Evolutionary conservation across 2,797 vertebrate genomes (phyloP), one percentile per base, ranked within the genome.

Genomic region (Melanotaenia pygmaea): DNA sequence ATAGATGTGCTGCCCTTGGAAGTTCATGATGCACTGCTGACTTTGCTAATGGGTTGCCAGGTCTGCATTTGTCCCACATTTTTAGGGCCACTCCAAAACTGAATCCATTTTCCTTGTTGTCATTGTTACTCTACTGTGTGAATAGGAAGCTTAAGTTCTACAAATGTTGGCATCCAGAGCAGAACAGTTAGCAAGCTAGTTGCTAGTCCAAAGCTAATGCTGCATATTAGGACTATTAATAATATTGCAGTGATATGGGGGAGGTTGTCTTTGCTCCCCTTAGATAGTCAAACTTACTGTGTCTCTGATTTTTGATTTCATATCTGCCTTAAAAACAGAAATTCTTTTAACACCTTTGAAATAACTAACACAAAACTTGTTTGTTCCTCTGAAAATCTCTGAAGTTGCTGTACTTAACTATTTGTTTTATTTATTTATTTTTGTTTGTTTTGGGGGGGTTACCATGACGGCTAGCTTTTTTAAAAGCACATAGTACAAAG

Each of bases 371-470:
- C 18, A n/a, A n/a, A 45, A 20, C 1, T 45, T 18, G 45, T 3
- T n/a, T 47, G 1, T n/a, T 47, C 20, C 45, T 20, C 6, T 47
- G 18, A 47, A 47, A 47, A 43, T 43, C 40, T 43, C 14, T 43
- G 3, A 45, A 18, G 18, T 18, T 45, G 14, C 14, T 45, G 18
- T 43, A 43, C 40, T 43, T 43, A 18, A 43, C 2, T 3, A 38
- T 35, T 37, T 37, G 8, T 11, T 11, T 37, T 11, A 37, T 28
- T 28, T 28, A 28, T 28, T 28, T 28, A 28, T 3, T 28, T 28
- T 80, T 45, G 57, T 76, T 74, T 79, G 71, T 51, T 71, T 45
- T 80, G 78, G 69, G 60, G 60, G 47, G 56, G 11, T 53, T 14
- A 53, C 51, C 24, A 53, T 53, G 5, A 13, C 51, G 76, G 77